Base-by-base conservation (phyloP, 2,113 vertebrate species). In the Callopanchax toddi region DNA sequence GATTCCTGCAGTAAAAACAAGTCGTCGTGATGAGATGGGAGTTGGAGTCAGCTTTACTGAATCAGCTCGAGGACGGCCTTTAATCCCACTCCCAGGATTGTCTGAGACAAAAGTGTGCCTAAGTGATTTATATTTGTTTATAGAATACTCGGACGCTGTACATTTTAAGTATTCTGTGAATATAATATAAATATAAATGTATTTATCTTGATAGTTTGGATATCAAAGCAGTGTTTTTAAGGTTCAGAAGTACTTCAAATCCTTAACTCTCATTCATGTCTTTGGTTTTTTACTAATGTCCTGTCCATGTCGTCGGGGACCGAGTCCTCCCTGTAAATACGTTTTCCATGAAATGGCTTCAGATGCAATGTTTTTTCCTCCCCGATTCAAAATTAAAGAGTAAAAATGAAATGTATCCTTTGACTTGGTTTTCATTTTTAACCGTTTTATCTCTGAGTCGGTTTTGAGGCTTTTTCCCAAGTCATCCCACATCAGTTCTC, bases 161-260 rank as follows among this genome's bases (percentile, higher is more conserved):
- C 94, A 96, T 96, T 95, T 97, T 94, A 88, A 87, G 93, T 96
- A 93, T 95, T 95, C 93, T 97, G 94, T 96, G 97, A 92, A 97
- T 96, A 95, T 89, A 91, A 87, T 94, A 89, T 95, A 95, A 90
- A 96, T 95, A 96, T 94, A 93, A 92, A 90, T 89, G 88, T 85
- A 89, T 90, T 89, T 91, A 88, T 89, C 82, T 86, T 58, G 76
- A 74, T 90, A 84, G 81, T 91, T 91, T 92, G 84, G 75, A 86
- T 87, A 88, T 89, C 71, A 83, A 73, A 87, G 71, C 78, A 88
- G 45, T 85, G 82, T 88, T 89, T 90, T 86, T 87, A 87, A 86
- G 84, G 84, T 89, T 86, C 82, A 91, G 74, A 88, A 64, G 73
- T 72, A 78, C 78, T 87, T 74, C 74, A 84, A 78, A 56, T 72